A percentile compares a stretch with the other conserved stretches of the same genome.
Conservation (phyloP, 2,888 invertebrate genomes). For the Aporophyla lueneburgensis region DNA sequence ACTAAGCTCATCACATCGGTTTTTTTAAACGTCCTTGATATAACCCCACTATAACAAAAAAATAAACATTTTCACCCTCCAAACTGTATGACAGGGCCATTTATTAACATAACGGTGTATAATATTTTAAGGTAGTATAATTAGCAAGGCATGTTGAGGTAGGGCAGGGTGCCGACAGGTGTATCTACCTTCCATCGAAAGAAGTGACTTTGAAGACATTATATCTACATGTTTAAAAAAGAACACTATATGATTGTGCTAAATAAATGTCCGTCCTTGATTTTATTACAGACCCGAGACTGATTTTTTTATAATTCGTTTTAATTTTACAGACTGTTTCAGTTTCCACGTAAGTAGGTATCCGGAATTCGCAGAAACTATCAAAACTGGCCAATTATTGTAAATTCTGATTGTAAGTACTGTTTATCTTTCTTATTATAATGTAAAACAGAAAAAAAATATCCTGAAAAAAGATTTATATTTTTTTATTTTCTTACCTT, state of each 20-base stretch:
- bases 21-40: constrained; percentile 10
- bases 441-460: no score
- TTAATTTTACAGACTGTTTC: no score
- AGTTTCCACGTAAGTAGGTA: not conserved
- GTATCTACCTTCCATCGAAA: not conserved
- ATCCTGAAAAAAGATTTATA: no score
- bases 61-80: constrained; percentile 19
- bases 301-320: not conserved
- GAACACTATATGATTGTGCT: not conserved
- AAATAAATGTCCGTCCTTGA: not conserved
- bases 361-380: no score
- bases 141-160: constrained; percentile 47
- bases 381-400: no score
- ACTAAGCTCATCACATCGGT: not conserved
- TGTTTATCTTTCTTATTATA: not conserved
- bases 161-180: constrained; percentile 46
- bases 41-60: constrained; percentile 6
- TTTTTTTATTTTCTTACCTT: no score
- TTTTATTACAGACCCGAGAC: not conserved
- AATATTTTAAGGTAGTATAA: constrained; percentile 40
- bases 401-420: not conserved
- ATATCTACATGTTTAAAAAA: not conserved
- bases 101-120: constrained; percentile 49
- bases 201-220: not conserved
- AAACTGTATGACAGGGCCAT: constrained; percentile 20